These are phyloP conservation scores for Calameuta pallipes DNA, from an alignment of 2,888 invertebrate species.

Conservation along the genomic window DNA sequence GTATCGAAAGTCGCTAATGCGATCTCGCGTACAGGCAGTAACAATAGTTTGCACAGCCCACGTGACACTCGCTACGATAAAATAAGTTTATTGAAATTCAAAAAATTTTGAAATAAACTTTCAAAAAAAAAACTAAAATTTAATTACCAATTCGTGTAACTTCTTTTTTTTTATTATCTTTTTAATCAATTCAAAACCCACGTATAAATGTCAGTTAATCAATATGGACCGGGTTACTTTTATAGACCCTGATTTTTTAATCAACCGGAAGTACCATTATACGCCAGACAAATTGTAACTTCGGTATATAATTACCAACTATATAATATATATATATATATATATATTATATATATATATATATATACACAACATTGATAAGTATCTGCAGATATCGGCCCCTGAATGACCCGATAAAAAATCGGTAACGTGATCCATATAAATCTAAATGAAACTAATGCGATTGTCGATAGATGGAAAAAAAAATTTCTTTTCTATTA, in stretches of 20 bases:
- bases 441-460: no score
- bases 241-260: not conserved
- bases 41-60: not conserved
- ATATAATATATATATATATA: no score
- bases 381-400: no score
- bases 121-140: not conserved
- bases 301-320: no score
- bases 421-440: no score
- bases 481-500: no score
- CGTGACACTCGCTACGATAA: conserved; percentile 4
- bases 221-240: not conserved
- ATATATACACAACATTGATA: no score
- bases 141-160: no score
- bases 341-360: no score
- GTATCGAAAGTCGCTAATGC: not conserved
- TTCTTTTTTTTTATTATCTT: no score
- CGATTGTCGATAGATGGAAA: no score
- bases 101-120: not conserved
- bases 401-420: no score
- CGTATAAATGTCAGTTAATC: not conserved
- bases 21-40: not conserved
- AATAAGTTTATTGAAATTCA: not conserved
- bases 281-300: not conserved
- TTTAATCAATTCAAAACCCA: not conserved
- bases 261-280: not conserved